Conservation (phyloP, 2,888 invertebrate species). For the Andrena minutula region DNA sequence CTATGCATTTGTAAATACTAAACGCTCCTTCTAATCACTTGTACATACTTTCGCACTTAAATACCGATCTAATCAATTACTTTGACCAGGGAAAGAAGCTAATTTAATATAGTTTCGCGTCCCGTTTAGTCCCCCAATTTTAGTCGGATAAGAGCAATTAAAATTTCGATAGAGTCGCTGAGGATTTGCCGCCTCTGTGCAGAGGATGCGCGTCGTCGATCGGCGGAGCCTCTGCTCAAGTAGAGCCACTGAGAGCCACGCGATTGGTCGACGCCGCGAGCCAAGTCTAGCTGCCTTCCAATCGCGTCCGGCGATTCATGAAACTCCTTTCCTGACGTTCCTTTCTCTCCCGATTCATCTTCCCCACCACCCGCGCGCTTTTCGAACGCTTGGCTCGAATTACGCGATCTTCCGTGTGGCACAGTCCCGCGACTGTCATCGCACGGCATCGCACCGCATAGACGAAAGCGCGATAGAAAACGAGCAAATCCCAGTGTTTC, state of each 20-base stretch:
- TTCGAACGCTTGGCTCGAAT: slow-evolving; percentile 66
- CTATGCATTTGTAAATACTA: too few species aligned
- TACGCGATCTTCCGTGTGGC: slow-evolving; percentile 47
- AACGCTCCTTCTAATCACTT: too few species aligned
- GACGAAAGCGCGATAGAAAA: slow-evolving; percentile 46
- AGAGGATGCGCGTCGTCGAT: slow-evolving; percentile 9
- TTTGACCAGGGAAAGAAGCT: neutral
- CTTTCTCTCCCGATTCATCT: slow-evolving; percentile 4
- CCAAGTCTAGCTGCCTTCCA: slow-evolving; percentile 6
- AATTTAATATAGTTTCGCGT: neutral
- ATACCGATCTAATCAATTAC: too few species aligned
- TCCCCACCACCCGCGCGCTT: slow-evolving; percentile 71
- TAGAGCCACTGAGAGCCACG: neutral
- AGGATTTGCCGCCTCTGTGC: slow-evolving; percentile 46
- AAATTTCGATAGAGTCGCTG: slow-evolving; percentile 11
- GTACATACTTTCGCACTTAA: too few species aligned
- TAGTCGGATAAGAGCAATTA: neutral
- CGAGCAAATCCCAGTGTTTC: slow-evolving; percentile 26
- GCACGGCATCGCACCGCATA: slow-evolving; percentile 62
- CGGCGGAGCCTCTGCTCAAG: slow-evolving; percentile 9
- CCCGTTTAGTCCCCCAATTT: neutral
- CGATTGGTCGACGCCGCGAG: slow-evolving; percentile 18
- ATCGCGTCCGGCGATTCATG: neutral
- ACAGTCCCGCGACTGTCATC: slow-evolving; percentile 73
- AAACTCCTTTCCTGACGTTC: too few species aligned